phyloP scores from a whole-genome alignment of 2,113 vertebrate genomes.

The Oxygymnocypris stewartii region DNA sequence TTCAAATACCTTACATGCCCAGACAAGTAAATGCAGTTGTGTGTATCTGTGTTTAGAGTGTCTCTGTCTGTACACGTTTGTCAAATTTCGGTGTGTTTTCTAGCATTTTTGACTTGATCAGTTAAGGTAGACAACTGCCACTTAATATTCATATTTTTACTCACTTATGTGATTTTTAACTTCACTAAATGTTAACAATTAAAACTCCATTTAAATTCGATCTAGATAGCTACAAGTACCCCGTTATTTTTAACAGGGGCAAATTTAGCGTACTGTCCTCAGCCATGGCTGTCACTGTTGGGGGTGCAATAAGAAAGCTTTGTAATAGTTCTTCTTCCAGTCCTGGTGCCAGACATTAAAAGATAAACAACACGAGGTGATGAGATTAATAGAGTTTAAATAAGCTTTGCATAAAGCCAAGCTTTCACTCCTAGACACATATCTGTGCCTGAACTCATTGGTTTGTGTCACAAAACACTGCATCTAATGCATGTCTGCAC shows the following conservation, averaged over 20 bases:
- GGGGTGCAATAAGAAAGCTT: conserved; percentile 10
- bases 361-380: conserved; percentile 6
- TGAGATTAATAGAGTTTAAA: conserved; percentile 8
- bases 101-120: neutral
- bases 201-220: neutral
- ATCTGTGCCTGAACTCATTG: neutral
- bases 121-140: neutral
- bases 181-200: neutral
- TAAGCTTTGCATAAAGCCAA: conserved; percentile 1
- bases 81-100: conserved; percentile 20
- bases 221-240: neutral
- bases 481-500: neutral
- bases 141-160: neutral
- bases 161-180: neutral
- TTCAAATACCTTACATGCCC: conserved; percentile 61
- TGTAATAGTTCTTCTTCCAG: conserved; percentile 32
- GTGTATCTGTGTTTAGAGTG: neutral
- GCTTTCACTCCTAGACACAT: conserved; percentile 9
- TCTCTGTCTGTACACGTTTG: conserved; percentile 38
- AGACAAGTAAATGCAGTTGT: conserved; percentile 20
- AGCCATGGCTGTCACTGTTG: neutral
- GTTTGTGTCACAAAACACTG: neutral
- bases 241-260: neutral
- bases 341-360: conserved; percentile 18
- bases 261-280: neutral